Percentiles rank a stretch among this genome's conserved stretches.
Conservation (phyloP, 64 coral and sea anemone genomes). For the Stylophora pistillata region DNA sequence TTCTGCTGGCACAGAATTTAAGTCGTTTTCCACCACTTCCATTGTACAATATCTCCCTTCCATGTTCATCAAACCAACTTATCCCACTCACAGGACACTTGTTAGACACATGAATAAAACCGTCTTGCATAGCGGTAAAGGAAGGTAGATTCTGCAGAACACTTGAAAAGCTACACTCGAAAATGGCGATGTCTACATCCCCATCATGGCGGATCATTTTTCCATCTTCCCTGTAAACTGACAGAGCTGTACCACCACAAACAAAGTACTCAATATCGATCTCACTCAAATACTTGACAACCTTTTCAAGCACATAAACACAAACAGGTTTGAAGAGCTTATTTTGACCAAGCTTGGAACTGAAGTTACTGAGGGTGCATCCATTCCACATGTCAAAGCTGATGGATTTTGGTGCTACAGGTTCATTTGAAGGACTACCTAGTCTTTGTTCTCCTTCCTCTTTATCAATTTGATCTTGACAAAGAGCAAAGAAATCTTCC, state of each 20-base stretch:
- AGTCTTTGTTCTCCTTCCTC: background rate
- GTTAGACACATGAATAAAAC: background rate
- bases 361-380: constrained; percentile 6
- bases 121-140: background rate
- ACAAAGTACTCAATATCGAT: background rate
- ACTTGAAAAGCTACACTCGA: background rate
- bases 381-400: constrained; percentile 40
- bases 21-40: constrained; percentile 21
- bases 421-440: background rate
- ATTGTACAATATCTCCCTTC: background rate
- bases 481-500: background rate
- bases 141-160: background rate
- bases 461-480: background rate
- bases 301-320: constrained; percentile 11
- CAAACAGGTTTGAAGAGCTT: constrained; percentile 13
- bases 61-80: constrained; percentile 13
- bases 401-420: background rate
- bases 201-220: constrained; percentile 17
- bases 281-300: background rate
- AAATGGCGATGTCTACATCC: constrained; percentile 18
- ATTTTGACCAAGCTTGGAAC: constrained; percentile 3
- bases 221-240: constrained; percentile 18
- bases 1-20: background rate
- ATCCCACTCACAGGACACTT: constrained; percentile 4
- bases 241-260: constrained; percentile 26